Percentiles rank a stretch among this genome's conserved stretches.
phyloP scores from a whole-genome alignment of 2,888 invertebrate genomes.

The Amaurobius ferox region DNA sequence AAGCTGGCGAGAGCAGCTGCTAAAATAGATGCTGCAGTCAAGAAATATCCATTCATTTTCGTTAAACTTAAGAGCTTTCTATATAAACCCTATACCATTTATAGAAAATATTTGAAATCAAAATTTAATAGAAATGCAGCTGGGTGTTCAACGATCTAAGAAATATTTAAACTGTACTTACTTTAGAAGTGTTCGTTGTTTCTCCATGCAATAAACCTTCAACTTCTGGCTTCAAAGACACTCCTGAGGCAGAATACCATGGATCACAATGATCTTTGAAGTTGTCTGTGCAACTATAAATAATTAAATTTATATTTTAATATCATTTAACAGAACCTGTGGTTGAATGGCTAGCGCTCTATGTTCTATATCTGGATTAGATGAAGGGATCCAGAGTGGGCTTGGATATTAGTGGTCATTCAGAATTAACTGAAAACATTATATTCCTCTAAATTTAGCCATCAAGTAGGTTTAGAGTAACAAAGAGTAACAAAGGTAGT shows the following conservation, averaged over 20 bases:
- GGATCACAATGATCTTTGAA: constrained; percentile 34
- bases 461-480: too few relatives aligned
- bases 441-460: too few relatives aligned
- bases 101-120: background rate
- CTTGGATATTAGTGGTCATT: too few relatives aligned
- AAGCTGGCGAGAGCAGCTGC: constrained; percentile 32
- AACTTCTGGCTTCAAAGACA: constrained; percentile 17
- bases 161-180: background rate
- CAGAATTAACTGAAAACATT: too few relatives aligned
- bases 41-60: constrained; percentile 32
- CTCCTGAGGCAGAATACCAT: constrained; percentile 31
- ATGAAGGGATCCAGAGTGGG: too few relatives aligned
- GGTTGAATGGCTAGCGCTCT: too few relatives aligned
- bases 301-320: too few relatives aligned
- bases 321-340: too few relatives aligned
- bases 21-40: background rate
- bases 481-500: too few relatives aligned
- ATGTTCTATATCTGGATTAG: too few relatives aligned
- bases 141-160: too few relatives aligned
- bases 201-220: constrained; percentile 23
- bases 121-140: constrained; percentile 13
- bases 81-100: constrained; percentile 27
- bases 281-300: too few relatives aligned
- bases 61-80: constrained; percentile 13
- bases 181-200: constrained; percentile 2